Conservation (phyloP, 2,113 vertebrate genomes). For the Scortum barcoo region DNA sequence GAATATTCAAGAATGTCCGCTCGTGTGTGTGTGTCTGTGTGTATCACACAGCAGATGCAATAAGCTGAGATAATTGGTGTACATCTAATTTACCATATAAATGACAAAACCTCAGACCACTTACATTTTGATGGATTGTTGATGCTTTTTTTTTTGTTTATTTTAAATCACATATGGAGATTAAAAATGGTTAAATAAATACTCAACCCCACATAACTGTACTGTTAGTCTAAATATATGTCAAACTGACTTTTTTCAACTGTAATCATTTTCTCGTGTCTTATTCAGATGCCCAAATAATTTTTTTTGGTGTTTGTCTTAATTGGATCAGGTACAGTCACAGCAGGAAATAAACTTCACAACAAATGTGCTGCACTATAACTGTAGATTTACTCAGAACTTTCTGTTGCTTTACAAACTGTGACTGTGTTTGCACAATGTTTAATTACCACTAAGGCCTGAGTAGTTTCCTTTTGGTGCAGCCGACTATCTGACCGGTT, state of each 20-base stretch:
- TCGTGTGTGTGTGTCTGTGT: slow-evolving; percentile 31
- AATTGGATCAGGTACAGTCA: slow-evolving; percentile 38
- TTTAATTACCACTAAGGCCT: background rate
- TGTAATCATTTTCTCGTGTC: background rate
- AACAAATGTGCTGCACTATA: background rate
- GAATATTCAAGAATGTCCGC: slow-evolving; percentile 78
- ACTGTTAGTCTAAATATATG: background rate
- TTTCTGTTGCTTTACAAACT: slow-evolving; percentile 2
- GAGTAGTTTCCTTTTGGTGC: slow-evolving; percentile 5
- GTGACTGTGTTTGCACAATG: background rate
- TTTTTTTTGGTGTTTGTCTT: slow-evolving; percentile 20
- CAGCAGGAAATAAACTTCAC: background rate
- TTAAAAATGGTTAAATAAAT: slow-evolving; percentile 1
- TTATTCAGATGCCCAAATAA: slow-evolving; percentile 15
- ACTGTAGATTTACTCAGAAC: background rate
- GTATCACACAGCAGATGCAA: slow-evolving; percentile 63
- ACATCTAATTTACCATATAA: slow-evolving; percentile 74
- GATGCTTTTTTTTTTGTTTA: background rate
- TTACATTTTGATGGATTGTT: slow-evolving; percentile 64
- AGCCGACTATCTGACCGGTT: slow-evolving; percentile 3
- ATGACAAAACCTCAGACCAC: slow-evolving; percentile 67
- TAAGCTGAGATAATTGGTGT: slow-evolving; percentile 79
- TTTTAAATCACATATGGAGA: slow-evolving; percentile 30
- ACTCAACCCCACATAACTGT: background rate
- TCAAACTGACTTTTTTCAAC: background rate